phyloP scores from a whole-genome alignment of 2,888 invertebrate species.

The Hecatera dysodea region DNA sequence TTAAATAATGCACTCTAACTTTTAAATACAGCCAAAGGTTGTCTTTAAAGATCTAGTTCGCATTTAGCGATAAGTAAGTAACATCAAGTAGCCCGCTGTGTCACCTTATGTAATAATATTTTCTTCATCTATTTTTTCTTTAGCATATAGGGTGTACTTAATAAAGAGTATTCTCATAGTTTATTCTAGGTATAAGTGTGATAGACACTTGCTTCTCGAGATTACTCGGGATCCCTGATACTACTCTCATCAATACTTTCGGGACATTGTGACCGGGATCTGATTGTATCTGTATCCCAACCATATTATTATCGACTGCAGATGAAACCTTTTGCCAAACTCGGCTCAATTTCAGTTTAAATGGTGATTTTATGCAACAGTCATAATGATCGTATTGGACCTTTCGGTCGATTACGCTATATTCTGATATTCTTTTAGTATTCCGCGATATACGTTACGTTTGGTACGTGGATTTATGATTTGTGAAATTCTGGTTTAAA shows the following conservation, averaged over 20 bases:
- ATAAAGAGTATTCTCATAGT: too few relatives aligned
- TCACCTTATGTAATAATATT: too few relatives aligned
- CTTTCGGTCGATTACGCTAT: slow-evolving; percentile 45
- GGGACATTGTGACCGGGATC: slow-evolving; percentile 33
- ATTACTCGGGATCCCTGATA: neutral
- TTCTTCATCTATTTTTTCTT: too few relatives aligned
- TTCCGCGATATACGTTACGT: slow-evolving; percentile 7
- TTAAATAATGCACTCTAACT: too few relatives aligned
- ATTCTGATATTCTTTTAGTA: slow-evolving; percentile 47
- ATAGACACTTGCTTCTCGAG: neutral
- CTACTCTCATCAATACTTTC: slow-evolving; percentile 32
- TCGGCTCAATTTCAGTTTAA: slow-evolving; percentile 54
- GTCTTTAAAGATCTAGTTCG: too few relatives aligned
- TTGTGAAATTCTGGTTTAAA: neutral
- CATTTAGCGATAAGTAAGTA: too few relatives aligned
- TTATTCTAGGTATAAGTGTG: too few relatives aligned
- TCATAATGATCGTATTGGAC: slow-evolving; percentile 53
- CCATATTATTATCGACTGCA: slow-evolving; percentile 58
- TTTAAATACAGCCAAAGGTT: too few relatives aligned
- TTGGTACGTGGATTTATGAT: neutral
- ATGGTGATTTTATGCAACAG: slow-evolving; percentile 52
- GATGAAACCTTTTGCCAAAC: slow-evolving; percentile 59
- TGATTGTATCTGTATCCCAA: slow-evolving; percentile 50
- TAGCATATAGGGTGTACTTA: too few relatives aligned
- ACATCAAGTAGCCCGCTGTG: too few relatives aligned